Conservation (phyloP, 53 echinoderm and acorn worm genomes). For the Paracentrotus lividus region DNA sequence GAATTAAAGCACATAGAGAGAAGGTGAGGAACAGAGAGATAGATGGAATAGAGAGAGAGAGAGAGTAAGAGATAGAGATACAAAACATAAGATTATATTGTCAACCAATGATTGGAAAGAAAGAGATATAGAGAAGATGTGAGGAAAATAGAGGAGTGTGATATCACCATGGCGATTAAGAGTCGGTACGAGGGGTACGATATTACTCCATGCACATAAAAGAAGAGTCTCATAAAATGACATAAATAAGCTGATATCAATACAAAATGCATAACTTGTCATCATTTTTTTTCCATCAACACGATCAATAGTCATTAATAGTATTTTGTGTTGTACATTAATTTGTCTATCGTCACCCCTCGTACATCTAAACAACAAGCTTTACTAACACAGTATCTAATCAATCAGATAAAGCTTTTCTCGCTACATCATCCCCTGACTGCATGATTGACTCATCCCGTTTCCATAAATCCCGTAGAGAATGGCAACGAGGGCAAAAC, state of each 20-base stretch:
- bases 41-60: not conserved
- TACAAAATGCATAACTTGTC: too few species aligned
- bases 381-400: not conserved
- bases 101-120: not conserved
- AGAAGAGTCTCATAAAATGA: too few species aligned
- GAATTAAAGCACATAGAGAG: not conserved
- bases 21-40: not conserved
- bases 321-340: not conserved
- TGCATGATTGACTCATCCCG: not conserved
- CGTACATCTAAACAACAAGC: not conserved
- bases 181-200: too few species aligned
- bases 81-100: not conserved
- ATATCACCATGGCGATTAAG: too few species aligned
- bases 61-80: not conserved
- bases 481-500: conserved; percentile 40
- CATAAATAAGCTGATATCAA: too few species aligned
- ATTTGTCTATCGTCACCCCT: not conserved
- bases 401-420: conserved; percentile 12
- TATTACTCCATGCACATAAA: too few species aligned
- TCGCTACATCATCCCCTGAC: not conserved
- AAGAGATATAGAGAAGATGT: not conserved
- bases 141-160: not conserved
- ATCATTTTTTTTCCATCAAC: too few species aligned
- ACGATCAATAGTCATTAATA: too few species aligned
- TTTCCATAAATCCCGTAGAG: conserved; percentile 13